phyloP scores from a whole-genome alignment of 2,888 invertebrate species.

The Scaptomyza polygonia region DNA sequence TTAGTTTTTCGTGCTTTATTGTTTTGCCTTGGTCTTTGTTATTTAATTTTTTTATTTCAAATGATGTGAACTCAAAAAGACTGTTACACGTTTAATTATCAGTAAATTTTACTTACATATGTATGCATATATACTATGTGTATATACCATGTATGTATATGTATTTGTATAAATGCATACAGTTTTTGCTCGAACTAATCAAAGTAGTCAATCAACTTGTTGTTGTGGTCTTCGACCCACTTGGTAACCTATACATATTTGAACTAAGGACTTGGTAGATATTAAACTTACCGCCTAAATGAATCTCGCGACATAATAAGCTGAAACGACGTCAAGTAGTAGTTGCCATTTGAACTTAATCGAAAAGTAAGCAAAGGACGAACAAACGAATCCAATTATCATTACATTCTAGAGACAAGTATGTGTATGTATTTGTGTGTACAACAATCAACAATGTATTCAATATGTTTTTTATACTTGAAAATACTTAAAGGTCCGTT shows the following conservation, averaged over 20 bases:
- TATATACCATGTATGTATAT: constrained; percentile 7
- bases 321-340: constrained; percentile 26
- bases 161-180: constrained; percentile 32
- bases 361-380: constrained; percentile 9
- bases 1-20: constrained; percentile 6
- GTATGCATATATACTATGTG: constrained; percentile 23
- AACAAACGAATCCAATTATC: constrained; percentile 36
- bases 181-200: constrained; percentile 73
- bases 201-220: constrained; percentile 70
- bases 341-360: constrained; percentile 44
- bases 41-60: constrained; percentile 37
- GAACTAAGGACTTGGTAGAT: constrained; percentile 76
- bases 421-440: constrained; percentile 43
- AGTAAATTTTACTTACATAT: constrained; percentile 54
- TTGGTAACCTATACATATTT: constrained; percentile 73
- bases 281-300: constrained; percentile 66
- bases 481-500: constrained; percentile 36
- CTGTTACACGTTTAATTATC: constrained; percentile 83
- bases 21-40: constrained; percentile 33
- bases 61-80: constrained; percentile 83
- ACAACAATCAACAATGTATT: constrained; percentile 70
- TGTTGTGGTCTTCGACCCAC: constrained; percentile 53
- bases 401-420: constrained; percentile 25
- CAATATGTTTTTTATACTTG: constrained; percentile 66
- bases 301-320: constrained; percentile 52